A percentile compares a stretch with the other conserved stretches of the same genome.
Evolutionary conservation across 37 sponge, comb jelly and placozoan species (phyloP).

Genomic region (Halichondria panicea): DNA sequence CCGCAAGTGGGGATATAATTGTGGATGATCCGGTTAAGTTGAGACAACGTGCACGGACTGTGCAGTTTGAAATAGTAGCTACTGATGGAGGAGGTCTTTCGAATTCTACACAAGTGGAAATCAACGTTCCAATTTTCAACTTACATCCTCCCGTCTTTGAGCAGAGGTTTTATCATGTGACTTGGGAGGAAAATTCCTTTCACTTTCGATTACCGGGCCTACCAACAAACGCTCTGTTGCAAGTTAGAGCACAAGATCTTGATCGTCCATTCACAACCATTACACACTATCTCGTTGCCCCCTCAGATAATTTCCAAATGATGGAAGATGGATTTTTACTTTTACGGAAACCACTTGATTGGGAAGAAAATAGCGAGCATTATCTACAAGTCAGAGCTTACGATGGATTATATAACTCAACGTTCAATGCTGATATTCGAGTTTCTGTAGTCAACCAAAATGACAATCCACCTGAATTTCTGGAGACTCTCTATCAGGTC

Average conservation of each 20-base stretch:
- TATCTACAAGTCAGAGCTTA: slow-evolving; percentile 23
- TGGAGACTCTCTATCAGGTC: slow-evolving; percentile 10
- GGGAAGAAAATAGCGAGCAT: slow-evolving; percentile 38
- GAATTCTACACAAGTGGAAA: slow-evolving; percentile 26
- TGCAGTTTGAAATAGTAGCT: slow-evolving; percentile 53
- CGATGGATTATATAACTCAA: slow-evolving; percentile 47
- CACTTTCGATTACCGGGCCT: slow-evolving; percentile 29
- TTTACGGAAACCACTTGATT: slow-evolving; percentile 36
- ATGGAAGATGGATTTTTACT: slow-evolving; percentile 23
- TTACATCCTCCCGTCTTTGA: slow-evolving; percentile 47
- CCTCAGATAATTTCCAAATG: slow-evolving; percentile 30
- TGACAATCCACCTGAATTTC: slow-evolving; percentile 59
- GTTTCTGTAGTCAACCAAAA: slow-evolving; percentile 56
- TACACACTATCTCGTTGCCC: slow-evolving; percentile 7
- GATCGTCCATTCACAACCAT: slow-evolving; percentile 31
- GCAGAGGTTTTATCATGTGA: slow-evolving; percentile 24
- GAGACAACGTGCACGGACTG: slow-evolving; percentile 2
- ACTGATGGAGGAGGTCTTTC: slow-evolving; percentile 49
- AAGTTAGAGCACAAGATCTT: slow-evolving; percentile 37
- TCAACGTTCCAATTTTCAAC: slow-evolving; percentile 44
- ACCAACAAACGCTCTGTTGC: slow-evolving; percentile 33
- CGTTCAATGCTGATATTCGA: slow-evolving; percentile 46
- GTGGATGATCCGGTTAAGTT: slow-evolving; percentile 23
- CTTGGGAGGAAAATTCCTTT: slow-evolving; percentile 48
- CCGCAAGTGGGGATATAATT: slow-evolving; percentile 21